Conservation (phyloP, 1,140 invertebrate genomes). For the Ostrea edulis region DNA sequence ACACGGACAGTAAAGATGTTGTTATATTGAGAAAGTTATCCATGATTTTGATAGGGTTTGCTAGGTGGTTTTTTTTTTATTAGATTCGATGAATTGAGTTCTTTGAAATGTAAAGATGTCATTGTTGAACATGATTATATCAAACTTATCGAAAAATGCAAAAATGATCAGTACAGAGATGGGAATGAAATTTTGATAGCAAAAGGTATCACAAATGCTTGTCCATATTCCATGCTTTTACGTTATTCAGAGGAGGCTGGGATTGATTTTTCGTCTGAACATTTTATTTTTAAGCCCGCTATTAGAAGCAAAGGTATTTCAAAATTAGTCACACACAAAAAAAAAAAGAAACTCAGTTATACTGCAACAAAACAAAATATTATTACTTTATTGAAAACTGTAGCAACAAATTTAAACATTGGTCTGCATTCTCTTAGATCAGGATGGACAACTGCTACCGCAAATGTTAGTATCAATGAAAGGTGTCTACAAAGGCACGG, state of each 20-base stretch:
- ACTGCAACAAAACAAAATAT: constrained; percentile 40
- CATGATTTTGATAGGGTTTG: constrained; percentile 45
- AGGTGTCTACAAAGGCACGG: constrained; percentile 47
- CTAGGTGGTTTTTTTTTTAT: constrained; percentile 43
- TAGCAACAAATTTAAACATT: constrained; percentile 22
- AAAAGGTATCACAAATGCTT: constrained; percentile 53
- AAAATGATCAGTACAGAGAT: constrained; percentile 61
- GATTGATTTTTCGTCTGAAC: too few relatives aligned
- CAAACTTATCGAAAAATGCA: constrained; percentile 54
- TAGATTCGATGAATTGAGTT: constrained; percentile 54
- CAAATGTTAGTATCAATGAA: constrained; percentile 8
- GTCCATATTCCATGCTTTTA: too few relatives aligned
- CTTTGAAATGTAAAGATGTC: constrained; percentile 51
- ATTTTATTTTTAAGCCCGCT: constrained; percentile 57
- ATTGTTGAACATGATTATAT: constrained; percentile 49
- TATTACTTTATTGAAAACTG: constrained; percentile 31
- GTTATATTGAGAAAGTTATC: constrained; percentile 28
- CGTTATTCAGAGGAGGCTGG: too few relatives aligned
- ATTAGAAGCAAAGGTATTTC: constrained; percentile 45
- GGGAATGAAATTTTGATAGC: constrained; percentile 55
- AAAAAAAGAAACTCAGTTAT: constrained; percentile 57
- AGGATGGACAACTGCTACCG: constrained; percentile 42
- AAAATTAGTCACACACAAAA: constrained; percentile 51
- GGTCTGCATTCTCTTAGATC: constrained; percentile 47
- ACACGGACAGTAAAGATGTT: constrained; percentile 37